A percentile compares a stretch with the other conserved stretches of the same genome.
Conservation (phyloP, 2,888 invertebrate genomes). For the Synergus gifuensis region DNA sequence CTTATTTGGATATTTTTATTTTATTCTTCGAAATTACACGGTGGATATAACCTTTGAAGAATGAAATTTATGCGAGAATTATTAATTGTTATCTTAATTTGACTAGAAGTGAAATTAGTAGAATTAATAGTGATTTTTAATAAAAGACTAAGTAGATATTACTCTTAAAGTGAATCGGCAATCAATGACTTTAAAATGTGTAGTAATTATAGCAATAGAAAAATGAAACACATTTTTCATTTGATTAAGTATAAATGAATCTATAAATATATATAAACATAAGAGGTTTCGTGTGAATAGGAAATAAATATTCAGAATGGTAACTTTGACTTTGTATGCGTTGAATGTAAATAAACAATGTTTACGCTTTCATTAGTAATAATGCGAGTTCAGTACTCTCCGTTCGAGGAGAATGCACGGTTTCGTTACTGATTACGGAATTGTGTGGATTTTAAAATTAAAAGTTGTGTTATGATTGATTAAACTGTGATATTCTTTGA, state of each 20-base stretch:
- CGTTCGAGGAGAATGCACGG: conserved; percentile 22
- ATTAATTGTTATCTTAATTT: too few species aligned
- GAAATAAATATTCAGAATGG: neutral
- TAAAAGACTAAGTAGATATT: too few species aligned
- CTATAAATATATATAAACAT: neutral
- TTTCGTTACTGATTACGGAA: neutral
- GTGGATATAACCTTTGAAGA: too few species aligned
- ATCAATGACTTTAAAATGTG: too few species aligned
- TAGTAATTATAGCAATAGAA: too few species aligned
- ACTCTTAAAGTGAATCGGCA: too few species aligned
- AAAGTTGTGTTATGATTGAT: neutral
- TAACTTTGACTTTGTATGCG: conserved; percentile 13
- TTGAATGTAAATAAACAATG: conserved; percentile 33
- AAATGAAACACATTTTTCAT: neutral
- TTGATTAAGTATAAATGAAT: neutral
- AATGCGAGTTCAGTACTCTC: conserved; percentile 21
- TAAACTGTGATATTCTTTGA: neutral
- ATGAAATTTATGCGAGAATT: too few species aligned
- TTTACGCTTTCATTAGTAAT: conserved; percentile 15
- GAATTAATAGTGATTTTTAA: too few species aligned
- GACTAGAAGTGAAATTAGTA: too few species aligned
- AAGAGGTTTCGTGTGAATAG: conserved; percentile 2
- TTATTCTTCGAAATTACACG: neutral
- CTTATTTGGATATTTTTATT: neutral
- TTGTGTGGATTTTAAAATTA: conserved; percentile 5